Percentiles rank a stretch among this genome's conserved stretches.
phyloP scores from a whole-genome alignment of 2,113 vertebrate genomes.

The Eudyptes chrysolophus region DNA sequence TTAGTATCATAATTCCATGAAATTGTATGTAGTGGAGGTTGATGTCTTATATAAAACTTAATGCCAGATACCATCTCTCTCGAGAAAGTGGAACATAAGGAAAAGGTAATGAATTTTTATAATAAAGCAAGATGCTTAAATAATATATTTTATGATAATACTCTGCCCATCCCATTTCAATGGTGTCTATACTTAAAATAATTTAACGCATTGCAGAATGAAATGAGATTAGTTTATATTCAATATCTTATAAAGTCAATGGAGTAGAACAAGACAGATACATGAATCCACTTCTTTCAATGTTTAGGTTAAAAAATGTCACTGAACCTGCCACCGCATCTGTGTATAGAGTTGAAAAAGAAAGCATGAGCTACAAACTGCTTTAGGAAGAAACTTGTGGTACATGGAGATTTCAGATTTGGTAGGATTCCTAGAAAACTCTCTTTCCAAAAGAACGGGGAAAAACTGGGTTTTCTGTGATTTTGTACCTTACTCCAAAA shows the following conservation, averaged over 20 bases:
- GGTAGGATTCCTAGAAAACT: neutral
- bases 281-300: neutral
- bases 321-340: neutral
- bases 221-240: neutral
- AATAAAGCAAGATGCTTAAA: neutral
- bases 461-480: neutral
- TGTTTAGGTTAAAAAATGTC: neutral
- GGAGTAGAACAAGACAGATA: neutral
- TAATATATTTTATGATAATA: neutral
- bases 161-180: neutral
- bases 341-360: neutral
- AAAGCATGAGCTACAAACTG: neutral
- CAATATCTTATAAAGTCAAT: neutral
- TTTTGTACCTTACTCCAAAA: neutral
- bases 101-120: neutral
- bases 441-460: neutral
- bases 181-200: neutral
- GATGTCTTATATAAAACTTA: neutral
- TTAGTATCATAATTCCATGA: neutral
- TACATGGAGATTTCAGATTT: neutral
- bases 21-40: neutral
- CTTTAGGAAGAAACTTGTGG: neutral
- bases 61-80: neutral
- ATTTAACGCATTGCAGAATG: neutral
- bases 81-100: neutral